Evolutionary conservation across 2,888 invertebrate species (phyloP).

Genomic region (Sarcophaga carnaria): DNA sequence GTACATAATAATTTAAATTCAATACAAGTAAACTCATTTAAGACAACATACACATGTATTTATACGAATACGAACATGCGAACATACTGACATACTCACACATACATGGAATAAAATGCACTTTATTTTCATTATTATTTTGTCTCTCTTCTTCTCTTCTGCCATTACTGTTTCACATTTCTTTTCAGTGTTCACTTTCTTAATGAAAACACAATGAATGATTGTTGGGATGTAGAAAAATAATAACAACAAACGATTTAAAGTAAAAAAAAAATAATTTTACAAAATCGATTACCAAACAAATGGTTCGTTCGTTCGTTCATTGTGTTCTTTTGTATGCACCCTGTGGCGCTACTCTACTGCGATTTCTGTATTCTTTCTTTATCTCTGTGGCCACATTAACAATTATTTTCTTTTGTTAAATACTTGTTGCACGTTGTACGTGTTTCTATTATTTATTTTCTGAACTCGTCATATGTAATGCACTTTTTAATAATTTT

Average conservation of each 20-base stretch:
- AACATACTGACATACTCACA: not conserved
- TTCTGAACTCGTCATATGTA: slow-evolving; percentile 12
- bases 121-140: slow-evolving; percentile 8
- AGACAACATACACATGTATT: not conserved
- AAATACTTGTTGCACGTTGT: not conserved
- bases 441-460: slow-evolving; percentile 40
- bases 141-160: not conserved
- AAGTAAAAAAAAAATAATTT: not conserved
- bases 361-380: not conserved
- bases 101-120: not conserved
- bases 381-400: too few species aligned
- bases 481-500: not conserved
- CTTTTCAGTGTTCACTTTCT: slow-evolving; percentile 5
- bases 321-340: not conserved
- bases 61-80: not conserved
- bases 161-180: too few species aligned
- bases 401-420: slow-evolving; percentile 35
- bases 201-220: not conserved
- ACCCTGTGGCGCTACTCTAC: slow-evolving; percentile 39
- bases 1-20: slow-evolving; percentile 41
- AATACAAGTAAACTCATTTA: slow-evolving; percentile 13
- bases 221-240: not conserved
- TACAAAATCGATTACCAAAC: too few species aligned
- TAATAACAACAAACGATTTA: not conserved
- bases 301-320: too few species aligned